A percentile compares a stretch with the other conserved stretches of the same genome.
Evolutionary conservation across 1,140 invertebrate genomes (phyloP).

Genomic region (Saxidomus purpurata): DNA sequence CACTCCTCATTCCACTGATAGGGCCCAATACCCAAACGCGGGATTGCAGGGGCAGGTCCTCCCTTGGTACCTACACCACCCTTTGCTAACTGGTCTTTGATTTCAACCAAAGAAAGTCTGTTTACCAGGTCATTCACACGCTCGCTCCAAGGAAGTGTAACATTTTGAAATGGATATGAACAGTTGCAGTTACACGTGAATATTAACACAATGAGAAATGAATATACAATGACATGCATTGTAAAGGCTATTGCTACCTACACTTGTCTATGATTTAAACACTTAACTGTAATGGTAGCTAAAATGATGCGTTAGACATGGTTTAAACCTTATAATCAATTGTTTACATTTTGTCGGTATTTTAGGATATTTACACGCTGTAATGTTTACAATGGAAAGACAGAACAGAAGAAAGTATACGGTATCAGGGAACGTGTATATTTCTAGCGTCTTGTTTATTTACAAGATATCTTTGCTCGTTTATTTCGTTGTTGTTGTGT

Average conservation of each 20-base stretch:
- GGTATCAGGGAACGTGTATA: background rate
- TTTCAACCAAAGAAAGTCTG: constrained; percentile 80
- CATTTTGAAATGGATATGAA: constrained; percentile 80
- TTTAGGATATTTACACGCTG: background rate
- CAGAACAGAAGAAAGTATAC: background rate
- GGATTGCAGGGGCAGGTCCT: constrained; percentile 83
- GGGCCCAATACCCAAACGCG: constrained; percentile 80
- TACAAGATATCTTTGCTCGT: too few relatives aligned
- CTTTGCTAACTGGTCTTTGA: constrained; percentile 81
- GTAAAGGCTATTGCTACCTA: too few relatives aligned
- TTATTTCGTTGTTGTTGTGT: too few relatives aligned
- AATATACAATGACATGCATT: background rate
- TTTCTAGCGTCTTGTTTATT: too few relatives aligned
- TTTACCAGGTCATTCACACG: constrained; percentile 83
- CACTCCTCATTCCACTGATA: constrained; percentile 85
- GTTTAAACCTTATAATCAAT: too few relatives aligned
- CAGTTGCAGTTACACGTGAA: background rate
- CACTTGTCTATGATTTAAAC: too few relatives aligned
- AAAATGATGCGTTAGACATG: too few relatives aligned
- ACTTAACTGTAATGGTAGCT: too few relatives aligned
- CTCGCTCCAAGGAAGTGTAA: constrained; percentile 78
- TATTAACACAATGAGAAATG: background rate
- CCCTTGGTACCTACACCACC: constrained; percentile 80
- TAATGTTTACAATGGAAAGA: background rate
- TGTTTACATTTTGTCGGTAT: background rate